Evolutionary conservation across 2,797 vertebrate species (phyloP), one percentile per base, ranked within the genome.

Genomic region (Rachycentron canadum): DNA sequence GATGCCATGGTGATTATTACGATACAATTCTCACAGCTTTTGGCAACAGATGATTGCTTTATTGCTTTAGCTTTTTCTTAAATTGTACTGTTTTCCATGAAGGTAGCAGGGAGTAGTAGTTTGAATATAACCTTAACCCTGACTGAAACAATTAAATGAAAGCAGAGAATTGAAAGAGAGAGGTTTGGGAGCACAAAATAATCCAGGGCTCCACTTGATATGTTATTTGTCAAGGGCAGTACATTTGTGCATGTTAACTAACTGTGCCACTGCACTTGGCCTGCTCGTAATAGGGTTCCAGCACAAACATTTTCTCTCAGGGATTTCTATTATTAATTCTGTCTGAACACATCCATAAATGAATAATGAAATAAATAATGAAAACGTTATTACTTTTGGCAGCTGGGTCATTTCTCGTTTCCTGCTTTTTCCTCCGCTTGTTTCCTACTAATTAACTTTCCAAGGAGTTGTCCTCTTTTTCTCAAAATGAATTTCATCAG

Each of bases 331-430:
- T 94, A 95, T 95, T 95, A 95, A 94, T 95, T 95, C 93, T 89
- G 92, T 94, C 93, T 93, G 93, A 95, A 95, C 92, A 94, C 92
- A 94, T 95, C 91, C 89, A 94, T 95, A 95, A 95, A 95, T 95
- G 90, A 94, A 94, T 95, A 94, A 95, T 94, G 91, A 95, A 95
- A 94, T 92, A 94, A 95, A 95, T 94, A 94, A 93, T 93, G 92
- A 92, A 94, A 95, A 92, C 75, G 79, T 95, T 95, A 94, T 94
- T 94, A 92, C 92, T 93, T 94, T 94, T 95, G 93, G 94, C 93
- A 95, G 94, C 86, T 81, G 89, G 92, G 92, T 94, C 90, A 91
- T 93, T 95, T 92, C 91, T 92, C 71, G 88, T 94, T 95, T 94
- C 90, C 93, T 92, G 88, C 88, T 90, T 91, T 91, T 91, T 89